These are phyloP conservation scores for Pinna nobilis DNA, from an alignment of 1,140 invertebrate genomes.

Conservation along the genomic window DNA sequence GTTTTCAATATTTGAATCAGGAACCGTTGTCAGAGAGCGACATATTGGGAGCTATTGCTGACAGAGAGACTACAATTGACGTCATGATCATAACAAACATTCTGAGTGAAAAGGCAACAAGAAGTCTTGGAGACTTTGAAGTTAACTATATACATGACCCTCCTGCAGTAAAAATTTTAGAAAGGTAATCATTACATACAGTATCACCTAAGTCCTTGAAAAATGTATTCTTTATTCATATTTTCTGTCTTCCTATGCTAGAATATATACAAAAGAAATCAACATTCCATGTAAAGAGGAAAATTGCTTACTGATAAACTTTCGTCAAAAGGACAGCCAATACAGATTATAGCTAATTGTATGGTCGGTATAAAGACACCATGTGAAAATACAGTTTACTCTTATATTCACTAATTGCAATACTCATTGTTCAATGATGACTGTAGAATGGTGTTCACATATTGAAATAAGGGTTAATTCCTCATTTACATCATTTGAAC, in stretches of 20 bases:
- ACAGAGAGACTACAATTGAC: constrained; percentile 66
- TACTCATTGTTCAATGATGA: no score
- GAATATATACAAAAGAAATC: not conserved
- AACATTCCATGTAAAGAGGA: not conserved
- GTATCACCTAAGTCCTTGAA: not conserved
- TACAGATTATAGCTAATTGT: not conserved
- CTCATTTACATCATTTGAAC: not conserved
- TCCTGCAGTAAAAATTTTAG: constrained; percentile 59
- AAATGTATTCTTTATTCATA: not conserved
- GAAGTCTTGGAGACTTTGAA: constrained; percentile 74
- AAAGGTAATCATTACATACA: constrained; percentile 63
- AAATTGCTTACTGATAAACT: not conserved
- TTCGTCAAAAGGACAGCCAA: not conserved
- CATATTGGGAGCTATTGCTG: constrained; percentile 65
- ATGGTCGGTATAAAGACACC: no score
- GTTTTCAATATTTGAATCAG: not conserved
- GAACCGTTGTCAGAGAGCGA: constrained; percentile 58
- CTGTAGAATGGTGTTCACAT: no score
- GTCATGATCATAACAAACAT: constrained; percentile 73
- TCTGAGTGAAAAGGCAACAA: constrained; percentile 70
- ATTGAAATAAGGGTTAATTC: no score
- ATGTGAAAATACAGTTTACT: no score
- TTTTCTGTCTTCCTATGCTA: not conserved
- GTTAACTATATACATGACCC: constrained; percentile 72
- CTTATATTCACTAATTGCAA: no score